Evolutionary conservation across 2,888 invertebrate genomes (phyloP), one percentile per base, ranked within the genome.

Genomic region (Parelbella ahira): DNA sequence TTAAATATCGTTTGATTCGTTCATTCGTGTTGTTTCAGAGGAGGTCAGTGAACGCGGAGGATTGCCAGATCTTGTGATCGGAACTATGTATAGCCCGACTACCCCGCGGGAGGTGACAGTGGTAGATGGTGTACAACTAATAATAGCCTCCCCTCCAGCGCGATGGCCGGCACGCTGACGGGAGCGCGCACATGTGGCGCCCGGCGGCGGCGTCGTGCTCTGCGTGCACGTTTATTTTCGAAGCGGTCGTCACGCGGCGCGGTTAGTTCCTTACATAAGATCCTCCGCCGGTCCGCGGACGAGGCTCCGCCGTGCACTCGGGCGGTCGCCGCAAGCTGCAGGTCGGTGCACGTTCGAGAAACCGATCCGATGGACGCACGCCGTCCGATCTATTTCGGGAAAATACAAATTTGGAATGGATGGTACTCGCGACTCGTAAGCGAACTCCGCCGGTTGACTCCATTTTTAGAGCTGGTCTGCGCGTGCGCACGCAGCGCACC

Each of bases 331-430:
- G 69, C 70, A 48, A 60, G 74, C 67, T 83, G 83, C 82, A 83
- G 70, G 80, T 72, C 74, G 80, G 69, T 83, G 83, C 82, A 84
- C 81, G 81, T 68, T 74, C 72, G 80, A 76, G 82, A 82, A 86
- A 83, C 84, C 80, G 84, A 84, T 83, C 86, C 84, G 87, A 73
- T 75, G 74, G 75, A 78, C 82, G 82, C 79, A 60, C 82, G 87
- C 84, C 87, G 86, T 75, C 88, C 82, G 66, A 57, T 76, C 83
- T 91, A 91, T 93, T 93, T 93, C 89, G 90, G 90, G 92, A 92
- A 92, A 92, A 92, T 92, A 93, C 93, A 92, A 93, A 93, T 93
- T 93, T 93, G 93, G 93, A 91, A 83, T 82, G 83, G 84, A 83
- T 83, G 82, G 83, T 81, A 82, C 86, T 81, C 80, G 80, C 78